Evolutionary conservation across 2,113 vertebrate species (phyloP), one percentile per base, ranked within the genome.

Genomic region (Cettia cetti): DNA sequence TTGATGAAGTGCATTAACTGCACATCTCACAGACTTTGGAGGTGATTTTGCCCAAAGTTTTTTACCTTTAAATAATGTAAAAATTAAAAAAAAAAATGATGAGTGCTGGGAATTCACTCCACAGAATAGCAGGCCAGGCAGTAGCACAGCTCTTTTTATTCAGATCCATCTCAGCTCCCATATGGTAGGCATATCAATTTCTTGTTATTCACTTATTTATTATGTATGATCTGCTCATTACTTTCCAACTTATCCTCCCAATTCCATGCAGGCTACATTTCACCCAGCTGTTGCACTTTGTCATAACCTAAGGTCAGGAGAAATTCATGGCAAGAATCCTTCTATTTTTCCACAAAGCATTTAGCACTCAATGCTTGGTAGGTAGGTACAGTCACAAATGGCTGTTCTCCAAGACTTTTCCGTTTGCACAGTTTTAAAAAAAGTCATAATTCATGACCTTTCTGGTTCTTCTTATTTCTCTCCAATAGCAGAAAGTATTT

Each of bases 171-270:
- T 80, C 52, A 18, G 75, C 47, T 90, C 60, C 90, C 89, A 87
- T 86, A 93, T 89, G 82, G 88, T n/a, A 87, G 89, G 87, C 79
- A 75, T 95, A 95, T 94, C 90, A 83, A 77, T 93, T 96, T 95
- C 95, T 95, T 90, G 76, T 94, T 96, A 95, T 60, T 50, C 81
- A 61, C 39, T 88, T 96, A 95, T 94, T 96, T 97, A 96, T 94
- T 95, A 96, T 89, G 82, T 92, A 94, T 93, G 92, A 96, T 86
- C 68, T 93, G 50, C 54, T 93, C 17, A 3, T 86, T 96, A 93
- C 71, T 88, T 90, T 92, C 85, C 60, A 92, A 90, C 59, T 92
- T 91, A 92, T 66, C 82, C 90, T 90, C 79, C 56, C 79, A 74
- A 28, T 93, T 92, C 92, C 82, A 64, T 35, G 59, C 63, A 86